Evolutionary conservation across 2,888 invertebrate genomes (phyloP).

Genomic region (Sphinx pinastri): DNA sequence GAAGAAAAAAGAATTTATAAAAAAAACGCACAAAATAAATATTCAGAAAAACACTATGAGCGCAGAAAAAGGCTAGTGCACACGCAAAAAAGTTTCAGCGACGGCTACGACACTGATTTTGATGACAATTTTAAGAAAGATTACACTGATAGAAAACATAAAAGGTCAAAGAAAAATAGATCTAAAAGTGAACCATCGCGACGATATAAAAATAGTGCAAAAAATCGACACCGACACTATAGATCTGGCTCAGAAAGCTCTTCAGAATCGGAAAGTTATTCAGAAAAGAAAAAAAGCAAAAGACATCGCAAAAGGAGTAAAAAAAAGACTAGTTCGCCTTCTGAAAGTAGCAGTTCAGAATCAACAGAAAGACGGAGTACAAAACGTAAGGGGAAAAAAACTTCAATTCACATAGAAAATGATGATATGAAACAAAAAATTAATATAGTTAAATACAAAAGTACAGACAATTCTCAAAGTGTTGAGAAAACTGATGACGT

Average conservation of each 20-base stretch:
- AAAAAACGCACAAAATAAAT: conserved; percentile 56
- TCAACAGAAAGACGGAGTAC: conserved; percentile 70
- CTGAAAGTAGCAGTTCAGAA: conserved; percentile 75
- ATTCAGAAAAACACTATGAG: conserved; percentile 62
- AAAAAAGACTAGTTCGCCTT: conserved; percentile 71
- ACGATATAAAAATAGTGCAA: conserved; percentile 59
- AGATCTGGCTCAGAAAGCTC: conserved; percentile 68
- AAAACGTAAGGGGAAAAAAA: conserved; percentile 76
- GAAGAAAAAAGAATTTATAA: conserved; percentile 61
- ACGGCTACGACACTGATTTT: conserved; percentile 76
- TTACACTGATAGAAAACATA: conserved; percentile 54
- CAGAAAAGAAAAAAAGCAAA: conserved; percentile 71
- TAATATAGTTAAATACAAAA: conserved; percentile 76
- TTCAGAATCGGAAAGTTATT: conserved; percentile 64
- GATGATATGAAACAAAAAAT: conserved; percentile 76
- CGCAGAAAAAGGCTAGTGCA: conserved; percentile 65
- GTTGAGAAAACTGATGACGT: conserved; percentile 48
- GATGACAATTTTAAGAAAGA: conserved; percentile 57
- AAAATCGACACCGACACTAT: conserved; percentile 57
- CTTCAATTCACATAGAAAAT: conserved; percentile 75
- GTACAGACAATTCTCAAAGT: conserved; percentile 47
- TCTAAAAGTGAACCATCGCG: conserved; percentile 80
- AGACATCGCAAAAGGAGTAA: conserved; percentile 69
- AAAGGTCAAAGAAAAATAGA: conserved; percentile 66
- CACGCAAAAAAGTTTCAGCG: conserved; percentile 78